Conservation (phyloP, 2,888 invertebrate genomes). For the Osmoderma eremita region DNA sequence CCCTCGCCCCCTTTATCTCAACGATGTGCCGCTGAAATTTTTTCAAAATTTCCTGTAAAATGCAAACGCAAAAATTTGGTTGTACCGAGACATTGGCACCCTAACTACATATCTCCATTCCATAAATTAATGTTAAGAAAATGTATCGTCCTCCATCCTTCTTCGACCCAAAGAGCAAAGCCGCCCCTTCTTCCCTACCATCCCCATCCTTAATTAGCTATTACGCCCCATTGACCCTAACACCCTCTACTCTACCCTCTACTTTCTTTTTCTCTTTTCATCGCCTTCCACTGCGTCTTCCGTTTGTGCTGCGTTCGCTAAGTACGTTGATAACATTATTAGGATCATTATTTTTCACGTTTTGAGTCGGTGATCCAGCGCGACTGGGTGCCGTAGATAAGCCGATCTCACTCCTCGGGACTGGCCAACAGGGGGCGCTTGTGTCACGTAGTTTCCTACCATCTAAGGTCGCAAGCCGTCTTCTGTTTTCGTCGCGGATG, state of each 20-base stretch:
- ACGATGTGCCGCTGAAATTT: too few relatives aligned
- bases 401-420: slow-evolving; percentile 54
- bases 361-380: slow-evolving; percentile 54
- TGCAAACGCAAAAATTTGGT: too few relatives aligned
- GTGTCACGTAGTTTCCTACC: not conserved
- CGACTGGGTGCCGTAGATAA: slow-evolving; percentile 60
- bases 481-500: not conserved
- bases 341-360: slow-evolving; percentile 62
- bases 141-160: too few relatives aligned
- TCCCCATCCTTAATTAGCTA: slow-evolving; percentile 41
- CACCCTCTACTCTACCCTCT: too few relatives aligned
- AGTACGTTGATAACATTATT: slow-evolving; percentile 59
- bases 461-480: not conserved
- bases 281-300: slow-evolving; percentile 47
- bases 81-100: too few relatives aligned
- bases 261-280: not conserved
- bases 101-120: too few relatives aligned
- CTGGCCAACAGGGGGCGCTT: slow-evolving; percentile 9
- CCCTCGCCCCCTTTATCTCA: too few relatives aligned
- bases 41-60: too few relatives aligned
- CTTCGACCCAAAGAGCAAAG: too few relatives aligned
- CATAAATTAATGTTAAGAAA: too few relatives aligned
- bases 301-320: slow-evolving; percentile 55
- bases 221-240: too few relatives aligned
- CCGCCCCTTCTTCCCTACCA: too few relatives aligned